Conservation (phyloP, 2,797 vertebrate species). For the Siniperca undulata region DNA sequence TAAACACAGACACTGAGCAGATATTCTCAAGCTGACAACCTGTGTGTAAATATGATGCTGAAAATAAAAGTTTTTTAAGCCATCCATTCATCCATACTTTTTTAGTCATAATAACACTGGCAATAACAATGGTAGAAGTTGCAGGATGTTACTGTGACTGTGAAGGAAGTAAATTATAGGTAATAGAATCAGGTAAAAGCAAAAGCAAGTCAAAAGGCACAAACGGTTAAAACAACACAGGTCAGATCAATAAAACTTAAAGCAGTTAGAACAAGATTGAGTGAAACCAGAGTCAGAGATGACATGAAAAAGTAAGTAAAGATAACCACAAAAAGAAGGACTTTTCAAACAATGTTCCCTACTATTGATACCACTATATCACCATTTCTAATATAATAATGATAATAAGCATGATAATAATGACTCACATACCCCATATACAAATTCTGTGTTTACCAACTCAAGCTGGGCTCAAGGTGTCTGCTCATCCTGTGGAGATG, state of each 20-base stretch:
- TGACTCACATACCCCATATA: neutral
- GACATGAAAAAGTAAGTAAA: neutral
- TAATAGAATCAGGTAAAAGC: constrained; percentile 25
- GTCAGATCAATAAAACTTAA: constrained; percentile 18
- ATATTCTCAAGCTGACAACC: constrained; percentile 14
- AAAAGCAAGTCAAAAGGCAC: neutral
- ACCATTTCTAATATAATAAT: neutral
- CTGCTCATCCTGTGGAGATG: constrained; percentile 41
- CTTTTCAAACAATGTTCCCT: neutral
- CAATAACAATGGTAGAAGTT: neutral
- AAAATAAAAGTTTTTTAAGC: neutral
- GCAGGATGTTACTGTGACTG: neutral
- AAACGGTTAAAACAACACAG: neutral
- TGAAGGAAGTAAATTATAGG: constrained; percentile 14
- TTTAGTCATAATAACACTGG: neutral
- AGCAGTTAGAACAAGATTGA: neutral
- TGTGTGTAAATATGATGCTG: neutral
- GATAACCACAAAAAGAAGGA: neutral
- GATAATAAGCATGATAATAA: constrained; percentile 3
- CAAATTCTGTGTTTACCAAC: constrained; percentile 39
- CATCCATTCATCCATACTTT: neutral
- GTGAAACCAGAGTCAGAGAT: neutral
- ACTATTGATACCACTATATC: neutral
- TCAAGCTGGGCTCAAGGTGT: constrained; percentile 51
- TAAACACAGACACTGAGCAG: constrained; percentile 8